These are phyloP conservation scores for Ophion ventricosus DNA, from an alignment of 2,888 invertebrate genomes.

Conservation along the genomic window DNA sequence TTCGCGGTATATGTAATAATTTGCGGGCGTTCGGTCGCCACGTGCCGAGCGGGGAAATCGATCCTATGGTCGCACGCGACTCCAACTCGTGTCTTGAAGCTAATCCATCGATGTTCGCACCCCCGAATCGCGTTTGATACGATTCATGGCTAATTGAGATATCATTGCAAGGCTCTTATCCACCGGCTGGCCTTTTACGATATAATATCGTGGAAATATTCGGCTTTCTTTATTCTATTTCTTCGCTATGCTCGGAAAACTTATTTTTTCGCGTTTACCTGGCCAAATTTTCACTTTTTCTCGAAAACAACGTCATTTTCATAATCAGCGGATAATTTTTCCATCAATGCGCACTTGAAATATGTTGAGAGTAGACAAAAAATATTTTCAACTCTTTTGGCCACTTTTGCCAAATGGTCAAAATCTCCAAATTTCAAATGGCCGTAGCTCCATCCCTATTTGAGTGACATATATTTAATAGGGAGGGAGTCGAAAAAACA, in stretches of 20 bases:
- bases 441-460: too few relatives aligned
- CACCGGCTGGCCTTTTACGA: conserved; percentile 27
- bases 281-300: too few relatives aligned
- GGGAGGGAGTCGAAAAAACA: too few relatives aligned
- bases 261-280: neutral
- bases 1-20: conserved; percentile 17
- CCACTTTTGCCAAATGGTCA: too few relatives aligned
- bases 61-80: conserved; percentile 71
- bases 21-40: conserved; percentile 22
- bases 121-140: conserved; percentile 35
- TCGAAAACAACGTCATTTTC: too few relatives aligned
- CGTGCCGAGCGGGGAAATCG: conserved; percentile 59
- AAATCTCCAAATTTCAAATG: too few relatives aligned
- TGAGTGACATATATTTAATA: too few relatives aligned
- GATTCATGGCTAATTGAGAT: conserved; percentile 77
- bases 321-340: too few relatives aligned
- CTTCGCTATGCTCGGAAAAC: neutral
- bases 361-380: too few relatives aligned
- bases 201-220: conserved; percentile 47
- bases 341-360: too few relatives aligned
- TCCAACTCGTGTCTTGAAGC: conserved; percentile 28
- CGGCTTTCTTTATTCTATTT: neutral
- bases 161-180: conserved; percentile 73
- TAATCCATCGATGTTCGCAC: conserved; percentile 42
- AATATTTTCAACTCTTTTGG: too few relatives aligned